phyloP scores from a whole-genome alignment of 2,888 invertebrate species.

The Digitonthophagus gazella region DNA sequence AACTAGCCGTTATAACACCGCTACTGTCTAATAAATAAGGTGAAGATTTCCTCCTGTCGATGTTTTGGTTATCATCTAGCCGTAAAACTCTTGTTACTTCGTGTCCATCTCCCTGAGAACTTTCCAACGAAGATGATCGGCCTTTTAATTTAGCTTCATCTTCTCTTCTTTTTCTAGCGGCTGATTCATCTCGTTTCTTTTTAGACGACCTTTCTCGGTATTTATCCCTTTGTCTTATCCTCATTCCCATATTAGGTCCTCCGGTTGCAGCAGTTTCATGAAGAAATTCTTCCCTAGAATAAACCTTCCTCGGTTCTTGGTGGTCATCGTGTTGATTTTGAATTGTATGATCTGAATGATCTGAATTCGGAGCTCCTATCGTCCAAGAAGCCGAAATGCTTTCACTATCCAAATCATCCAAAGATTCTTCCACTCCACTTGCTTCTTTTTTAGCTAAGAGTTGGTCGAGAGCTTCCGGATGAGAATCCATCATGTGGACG shows the following conservation, averaged over 20 bases:
- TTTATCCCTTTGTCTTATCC: conserved; percentile 49
- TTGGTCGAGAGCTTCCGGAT: conserved; percentile 77
- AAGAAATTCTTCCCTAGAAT: conserved; percentile 74
- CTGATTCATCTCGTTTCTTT: conserved; percentile 56
- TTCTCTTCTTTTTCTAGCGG: conserved; percentile 48
- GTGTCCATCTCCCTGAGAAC: conserved; percentile 55
- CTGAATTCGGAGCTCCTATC: conserved; percentile 42
- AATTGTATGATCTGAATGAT: conserved; percentile 37
- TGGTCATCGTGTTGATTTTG: conserved; percentile 29
- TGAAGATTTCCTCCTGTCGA: conserved; percentile 58
- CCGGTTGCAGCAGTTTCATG: conserved; percentile 71
- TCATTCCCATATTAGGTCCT: conserved; percentile 57
- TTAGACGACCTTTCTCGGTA: conserved; percentile 50
- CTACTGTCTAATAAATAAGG: conserved; percentile 58
- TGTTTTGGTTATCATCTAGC: conserved; percentile 34
- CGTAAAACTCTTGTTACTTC: conserved; percentile 50
- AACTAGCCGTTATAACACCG: conserved; percentile 74
- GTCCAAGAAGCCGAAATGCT: conserved; percentile 50
- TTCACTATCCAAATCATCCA: conserved; percentile 53
- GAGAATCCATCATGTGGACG: conserved; percentile 78
- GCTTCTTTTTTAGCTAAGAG: conserved; percentile 55
- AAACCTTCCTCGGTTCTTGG: conserved; percentile 56
- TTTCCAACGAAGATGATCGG: conserved; percentile 48
- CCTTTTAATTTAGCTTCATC: conserved; percentile 49
- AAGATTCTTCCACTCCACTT: conserved; percentile 48